A percentile compares a stretch with the other conserved stretches of the same genome.
phyloP scores from a whole-genome alignment of 2,113 vertebrate species.

The Serilophus lunatus region DNA sequence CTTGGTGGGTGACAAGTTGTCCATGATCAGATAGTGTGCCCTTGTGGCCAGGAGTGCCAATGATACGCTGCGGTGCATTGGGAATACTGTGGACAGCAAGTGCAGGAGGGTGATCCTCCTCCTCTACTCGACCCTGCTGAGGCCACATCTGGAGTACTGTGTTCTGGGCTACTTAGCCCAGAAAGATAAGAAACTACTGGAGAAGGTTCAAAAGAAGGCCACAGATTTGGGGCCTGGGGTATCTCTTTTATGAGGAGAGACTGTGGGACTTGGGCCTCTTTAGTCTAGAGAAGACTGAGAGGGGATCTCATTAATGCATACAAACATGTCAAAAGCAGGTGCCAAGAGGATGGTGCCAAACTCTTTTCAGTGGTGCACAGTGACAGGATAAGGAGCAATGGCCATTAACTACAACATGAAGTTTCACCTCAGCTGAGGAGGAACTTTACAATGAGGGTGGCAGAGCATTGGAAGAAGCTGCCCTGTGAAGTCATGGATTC shows the following conservation, averaged over 20 bases:
- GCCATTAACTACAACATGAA: not conserved
- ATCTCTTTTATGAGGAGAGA: not conserved
- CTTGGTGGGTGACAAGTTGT: not conserved
- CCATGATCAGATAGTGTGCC: not conserved
- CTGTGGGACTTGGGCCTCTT: not conserved
- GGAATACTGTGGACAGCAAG: not conserved
- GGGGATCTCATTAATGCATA: not conserved
- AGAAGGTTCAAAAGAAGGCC: too few relatives aligned
- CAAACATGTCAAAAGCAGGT: not conserved
- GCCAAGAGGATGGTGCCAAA: not conserved
- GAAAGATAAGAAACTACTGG: not conserved
- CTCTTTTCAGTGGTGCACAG: not conserved
- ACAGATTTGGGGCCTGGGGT: not conserved
- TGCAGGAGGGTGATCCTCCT: not conserved
- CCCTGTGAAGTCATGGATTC: not conserved
- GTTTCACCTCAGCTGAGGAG: not conserved
- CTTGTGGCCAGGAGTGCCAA: not conserved
- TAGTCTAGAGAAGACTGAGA: not conserved
- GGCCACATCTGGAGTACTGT: too few relatives aligned
- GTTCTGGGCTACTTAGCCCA: not conserved
- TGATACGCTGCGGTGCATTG: accelerated
- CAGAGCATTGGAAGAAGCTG: not conserved
- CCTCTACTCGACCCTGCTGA: not conserved
- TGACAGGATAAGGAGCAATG: not conserved
- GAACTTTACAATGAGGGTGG: not conserved